phyloP scores from a whole-genome alignment of 2,797 vertebrate genomes.

The Cirrhinus molitorella region DNA sequence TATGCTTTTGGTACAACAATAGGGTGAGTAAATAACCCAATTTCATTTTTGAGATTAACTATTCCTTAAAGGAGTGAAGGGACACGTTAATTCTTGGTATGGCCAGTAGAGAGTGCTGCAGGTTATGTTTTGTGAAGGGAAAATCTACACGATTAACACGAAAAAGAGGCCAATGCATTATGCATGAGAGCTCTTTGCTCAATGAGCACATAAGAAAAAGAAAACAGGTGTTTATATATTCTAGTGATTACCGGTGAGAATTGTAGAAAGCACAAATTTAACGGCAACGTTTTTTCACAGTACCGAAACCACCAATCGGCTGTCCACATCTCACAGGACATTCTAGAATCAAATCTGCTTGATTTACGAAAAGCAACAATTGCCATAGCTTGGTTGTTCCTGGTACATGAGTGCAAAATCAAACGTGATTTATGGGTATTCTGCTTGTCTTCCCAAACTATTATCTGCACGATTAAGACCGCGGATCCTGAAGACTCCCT shows the following conservation, averaged over 20 bases:
- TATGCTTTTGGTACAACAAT: background rate
- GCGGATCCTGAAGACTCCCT: slow-evolving; percentile 78
- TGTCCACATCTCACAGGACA: slow-evolving; percentile 17
- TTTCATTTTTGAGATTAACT: background rate
- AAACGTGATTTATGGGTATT: slow-evolving; percentile 77
- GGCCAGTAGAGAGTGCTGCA: slow-evolving; percentile 46
- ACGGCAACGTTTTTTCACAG: slow-evolving; percentile 43
- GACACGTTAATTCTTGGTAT: background rate
- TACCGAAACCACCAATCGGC: slow-evolving; percentile 25
- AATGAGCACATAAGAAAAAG: slow-evolving; percentile 5
- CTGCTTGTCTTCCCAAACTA: slow-evolving; percentile 83
- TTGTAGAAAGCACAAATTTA: background rate
- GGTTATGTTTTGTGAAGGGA: background rate
- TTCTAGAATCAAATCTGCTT: slow-evolving; percentile 32
- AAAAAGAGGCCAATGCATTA: slow-evolving; percentile 34
- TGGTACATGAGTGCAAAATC: slow-evolving; percentile 74
- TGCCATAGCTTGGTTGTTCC: slow-evolving; percentile 64
- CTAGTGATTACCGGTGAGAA: slow-evolving; percentile 20
- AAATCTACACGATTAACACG: slow-evolving; percentile 17
- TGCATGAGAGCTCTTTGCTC: slow-evolving; percentile 8
- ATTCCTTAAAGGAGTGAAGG: slow-evolving; percentile 9
- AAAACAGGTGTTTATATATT: background rate
- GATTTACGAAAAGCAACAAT: slow-evolving; percentile 40
- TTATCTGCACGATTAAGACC: slow-evolving; percentile 62
- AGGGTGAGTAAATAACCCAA: background rate